These are phyloP conservation scores for Chromoteleia sp. DNA, from an alignment of 2,888 invertebrate species.

Conservation along the genomic window DNA sequence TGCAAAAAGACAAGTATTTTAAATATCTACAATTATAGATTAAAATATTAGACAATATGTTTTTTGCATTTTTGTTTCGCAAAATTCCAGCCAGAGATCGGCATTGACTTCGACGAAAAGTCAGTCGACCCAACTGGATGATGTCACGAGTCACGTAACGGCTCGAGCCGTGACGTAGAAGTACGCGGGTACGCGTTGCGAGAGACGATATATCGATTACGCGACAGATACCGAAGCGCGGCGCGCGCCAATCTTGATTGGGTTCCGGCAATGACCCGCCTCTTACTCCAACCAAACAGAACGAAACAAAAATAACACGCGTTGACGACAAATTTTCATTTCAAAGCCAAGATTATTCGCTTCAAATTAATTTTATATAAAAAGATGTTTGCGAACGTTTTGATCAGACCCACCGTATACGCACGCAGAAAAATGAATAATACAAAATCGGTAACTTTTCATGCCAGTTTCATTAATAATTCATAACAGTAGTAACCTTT, in stretches of 20 bases:
- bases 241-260: conserved; percentile 62
- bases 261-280: conserved; percentile 62
- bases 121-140: conserved; percentile 34
- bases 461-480: too few species aligned
- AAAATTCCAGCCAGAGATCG: too few species aligned
- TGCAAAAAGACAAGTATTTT: too few species aligned
- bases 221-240: conserved; percentile 47
- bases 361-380: too few species aligned
- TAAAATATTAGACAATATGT: too few species aligned
- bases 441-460: too few species aligned
- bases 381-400: background rate
- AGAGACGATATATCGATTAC: conserved; percentile 46
- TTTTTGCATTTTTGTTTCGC: too few species aligned
- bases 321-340: conserved; percentile 34
- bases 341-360: conserved; percentile 28
- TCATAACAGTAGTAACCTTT: too few species aligned
- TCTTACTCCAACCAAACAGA: conserved; percentile 24
- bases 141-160: conserved; percentile 66
- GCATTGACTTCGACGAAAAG: conserved; percentile 38
- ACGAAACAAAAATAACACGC: conserved; percentile 44
- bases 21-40: too few species aligned
- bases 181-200: conserved; percentile 45
- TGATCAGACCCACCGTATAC: too few species aligned
- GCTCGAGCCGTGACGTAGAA: conserved; percentile 50
- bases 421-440: too few species aligned